Evolutionary conservation across 2,888 invertebrate genomes (phyloP).

Genomic region (Drosophila aldrichi): DNA sequence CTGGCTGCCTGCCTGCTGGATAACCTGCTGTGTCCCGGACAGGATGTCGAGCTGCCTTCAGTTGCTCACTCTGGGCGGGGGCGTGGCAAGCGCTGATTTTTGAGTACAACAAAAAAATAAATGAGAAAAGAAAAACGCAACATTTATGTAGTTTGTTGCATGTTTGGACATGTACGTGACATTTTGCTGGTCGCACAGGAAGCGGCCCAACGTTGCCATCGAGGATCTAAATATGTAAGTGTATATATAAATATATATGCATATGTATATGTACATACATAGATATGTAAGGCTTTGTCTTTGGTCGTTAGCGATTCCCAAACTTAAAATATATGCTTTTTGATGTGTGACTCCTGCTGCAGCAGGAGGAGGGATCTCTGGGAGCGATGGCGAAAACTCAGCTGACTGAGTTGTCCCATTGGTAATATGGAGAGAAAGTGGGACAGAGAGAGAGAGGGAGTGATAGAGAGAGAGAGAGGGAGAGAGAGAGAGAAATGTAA

Average conservation of each 20-base stretch:
- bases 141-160: constrained; percentile 70
- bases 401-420: constrained; percentile 9
- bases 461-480: background rate
- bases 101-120: background rate
- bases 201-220: constrained; percentile 20
- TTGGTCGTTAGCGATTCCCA: constrained; percentile 31
- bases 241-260: background rate
- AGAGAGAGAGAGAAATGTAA: too few relatives aligned
- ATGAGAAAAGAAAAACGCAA: constrained; percentile 42
- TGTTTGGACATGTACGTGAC: constrained; percentile 74
- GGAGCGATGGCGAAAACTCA: constrained; percentile 3
- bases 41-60: constrained; percentile 21
- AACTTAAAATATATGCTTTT: constrained; percentile 31
- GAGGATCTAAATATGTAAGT: background rate
- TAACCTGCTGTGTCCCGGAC: constrained; percentile 43
- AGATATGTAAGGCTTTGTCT: constrained; percentile 1
- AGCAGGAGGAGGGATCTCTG: background rate
- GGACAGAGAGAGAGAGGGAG: too few relatives aligned
- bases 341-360: constrained; percentile 14
- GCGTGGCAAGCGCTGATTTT: constrained; percentile 24
- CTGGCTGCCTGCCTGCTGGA: constrained; percentile 34
- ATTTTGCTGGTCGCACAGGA: constrained; percentile 58
- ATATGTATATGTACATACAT: background rate
- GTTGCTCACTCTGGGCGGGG: background rate
- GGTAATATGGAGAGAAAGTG: background rate